phyloP scores from a whole-genome alignment of 2,888 invertebrate genomes.

The Rhogogaster chlorosoma region DNA sequence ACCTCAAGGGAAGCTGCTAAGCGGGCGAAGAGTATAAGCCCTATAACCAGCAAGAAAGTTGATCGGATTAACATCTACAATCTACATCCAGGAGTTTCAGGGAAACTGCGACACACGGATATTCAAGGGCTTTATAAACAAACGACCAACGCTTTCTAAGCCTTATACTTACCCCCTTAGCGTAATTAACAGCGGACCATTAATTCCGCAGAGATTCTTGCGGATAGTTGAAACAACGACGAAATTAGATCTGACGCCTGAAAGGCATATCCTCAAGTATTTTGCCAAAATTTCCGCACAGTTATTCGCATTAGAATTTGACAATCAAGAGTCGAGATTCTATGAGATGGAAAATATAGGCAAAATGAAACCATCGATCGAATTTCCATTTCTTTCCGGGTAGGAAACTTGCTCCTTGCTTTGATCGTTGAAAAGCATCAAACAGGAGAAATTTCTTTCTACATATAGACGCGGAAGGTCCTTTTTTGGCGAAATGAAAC shows the following conservation, averaged over 20 bases:
- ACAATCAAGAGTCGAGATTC: background rate
- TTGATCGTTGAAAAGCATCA: background rate
- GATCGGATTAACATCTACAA: conserved; percentile 12
- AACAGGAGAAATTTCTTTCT: background rate
- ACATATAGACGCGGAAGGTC: background rate
- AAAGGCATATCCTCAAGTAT: too few species aligned
- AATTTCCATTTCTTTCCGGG: background rate
- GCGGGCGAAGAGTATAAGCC: background rate
- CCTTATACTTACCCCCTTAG: background rate
- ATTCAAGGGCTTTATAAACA: background rate
- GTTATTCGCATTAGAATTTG: background rate
- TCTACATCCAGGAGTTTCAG: background rate
- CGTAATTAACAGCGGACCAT: conserved; percentile 5
- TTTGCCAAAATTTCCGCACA: background rate
- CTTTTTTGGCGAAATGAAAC: background rate
- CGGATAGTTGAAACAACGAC: background rate
- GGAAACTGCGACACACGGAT: background rate
- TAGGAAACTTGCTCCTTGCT: background rate
- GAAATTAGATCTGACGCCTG: background rate
- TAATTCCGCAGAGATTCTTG: background rate
- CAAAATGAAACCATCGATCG: background rate
- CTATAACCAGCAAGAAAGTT: background rate
- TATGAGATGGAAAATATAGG: background rate
- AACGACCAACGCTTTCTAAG: background rate
- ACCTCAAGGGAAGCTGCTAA: background rate